Evolutionary conservation across 1,140 invertebrate genomes (phyloP), one percentile per base, ranked within the genome.

Genomic region (Eumaeus atala): DNA sequence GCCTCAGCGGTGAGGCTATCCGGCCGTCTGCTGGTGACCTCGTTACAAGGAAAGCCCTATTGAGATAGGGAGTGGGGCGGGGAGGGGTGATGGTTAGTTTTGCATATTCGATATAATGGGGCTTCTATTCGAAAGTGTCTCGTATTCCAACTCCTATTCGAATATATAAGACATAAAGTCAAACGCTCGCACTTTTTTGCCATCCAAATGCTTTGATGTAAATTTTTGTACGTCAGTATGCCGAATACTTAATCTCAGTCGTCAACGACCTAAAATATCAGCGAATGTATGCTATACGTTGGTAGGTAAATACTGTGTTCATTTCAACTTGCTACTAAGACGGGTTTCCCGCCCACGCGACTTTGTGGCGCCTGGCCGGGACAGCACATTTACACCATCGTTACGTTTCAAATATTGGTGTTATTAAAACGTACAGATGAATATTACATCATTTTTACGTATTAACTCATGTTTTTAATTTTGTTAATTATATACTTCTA

Each of bases 291-390:
- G 21, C 36, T 59, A 64, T 58, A 54, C 18, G 28, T 51, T 49
- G 35, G 40, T 58, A 66, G 50, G 51, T 66, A 63, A 60, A 64
- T 62, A 64, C 64, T 62, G 61, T 65, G 66, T 70, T 74, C 67
- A 71, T 77, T 77, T 75, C 67, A 66, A 72, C 67, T 79, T 61
- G 72, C 65, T 61, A 72, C 70, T 62, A 77, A 79, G 78, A 86
- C 80, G 78, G 83, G 83, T 84, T 84, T 84, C 80, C 80, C 83
- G 77, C 81, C 83, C 72, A 86, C 81, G 77, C 83, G 83, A 84
- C 80, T 73, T 70, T 55, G 66, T 78, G 81, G 81, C 83, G 83
- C 83, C 83, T 59, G 72, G 64, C 67, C 70, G 67, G 62, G 73
- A 65, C 64, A 70, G 66, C 67, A 73, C 60, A 74, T 72, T 72